Conservation (phyloP, 1,140 invertebrate species). For the Rhyzopertha dominica region DNA sequence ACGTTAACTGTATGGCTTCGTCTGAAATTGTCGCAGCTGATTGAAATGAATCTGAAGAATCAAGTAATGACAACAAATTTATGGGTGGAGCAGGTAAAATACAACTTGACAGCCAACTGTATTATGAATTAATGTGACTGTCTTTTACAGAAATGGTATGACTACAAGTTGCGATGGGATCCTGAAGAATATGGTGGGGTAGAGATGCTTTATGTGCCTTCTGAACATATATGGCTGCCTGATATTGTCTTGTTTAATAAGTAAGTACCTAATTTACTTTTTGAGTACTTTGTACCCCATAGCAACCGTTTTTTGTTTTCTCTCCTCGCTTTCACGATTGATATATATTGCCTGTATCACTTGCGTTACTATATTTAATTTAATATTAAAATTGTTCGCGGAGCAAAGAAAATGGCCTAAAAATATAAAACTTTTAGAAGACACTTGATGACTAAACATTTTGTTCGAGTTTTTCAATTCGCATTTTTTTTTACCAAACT, state of each 20-base stretch:
- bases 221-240: slow-evolving; percentile 88
- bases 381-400: too few species aligned
- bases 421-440: too few species aligned
- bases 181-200: slow-evolving; percentile 90
- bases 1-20: slow-evolving; percentile 87
- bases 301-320: too few species aligned
- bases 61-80: slow-evolving; percentile 95
- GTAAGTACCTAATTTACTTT: too few species aligned
- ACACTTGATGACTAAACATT: too few species aligned
- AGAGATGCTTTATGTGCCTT: slow-evolving; percentile 86
- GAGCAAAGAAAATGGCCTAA: too few species aligned
- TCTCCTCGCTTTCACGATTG: too few species aligned
- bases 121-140: background rate
- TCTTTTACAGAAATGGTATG: slow-evolving; percentile 80
- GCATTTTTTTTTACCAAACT: too few species aligned
- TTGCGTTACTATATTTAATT: too few species aligned
- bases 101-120: background rate
- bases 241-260: slow-evolving; percentile 88
- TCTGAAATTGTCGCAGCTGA: slow-evolving; percentile 90
- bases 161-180: slow-evolving; percentile 90
- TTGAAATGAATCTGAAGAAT: slow-evolving; percentile 92
- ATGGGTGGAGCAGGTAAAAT: slow-evolving; percentile 83
- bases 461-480: too few species aligned
- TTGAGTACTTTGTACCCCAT: too few species aligned
- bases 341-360: too few species aligned